Conservation (phyloP, 2,888 invertebrate species). For the Drosophila meridiana region DNA sequence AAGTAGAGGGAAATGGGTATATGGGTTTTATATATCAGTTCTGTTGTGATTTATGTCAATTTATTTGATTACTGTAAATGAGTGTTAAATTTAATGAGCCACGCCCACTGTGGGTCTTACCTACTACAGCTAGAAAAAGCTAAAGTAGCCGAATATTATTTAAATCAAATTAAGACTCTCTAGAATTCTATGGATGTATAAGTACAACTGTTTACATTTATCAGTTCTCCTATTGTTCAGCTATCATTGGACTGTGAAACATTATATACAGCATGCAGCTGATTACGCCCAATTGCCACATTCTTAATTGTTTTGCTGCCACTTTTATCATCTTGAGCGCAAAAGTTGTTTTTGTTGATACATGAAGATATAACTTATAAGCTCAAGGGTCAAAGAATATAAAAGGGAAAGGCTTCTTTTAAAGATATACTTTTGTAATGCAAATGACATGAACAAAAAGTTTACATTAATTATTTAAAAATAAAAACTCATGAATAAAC, state of each 20-base stretch:
- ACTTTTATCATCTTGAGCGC: conserved; percentile 5
- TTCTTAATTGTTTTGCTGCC: background rate
- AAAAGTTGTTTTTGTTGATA: background rate
- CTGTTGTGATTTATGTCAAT: background rate
- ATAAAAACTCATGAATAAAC: background rate
- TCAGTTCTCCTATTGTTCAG: conserved; percentile 2
- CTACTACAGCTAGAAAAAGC: background rate
- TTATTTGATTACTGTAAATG: background rate
- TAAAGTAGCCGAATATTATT: background rate
- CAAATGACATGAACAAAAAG: background rate
- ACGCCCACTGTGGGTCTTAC: no score
- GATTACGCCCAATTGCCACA: background rate
- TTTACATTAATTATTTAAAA: background rate
- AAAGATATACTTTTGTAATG: background rate
- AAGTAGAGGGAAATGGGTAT: background rate
- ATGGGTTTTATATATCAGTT: background rate
- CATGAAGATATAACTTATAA: background rate
- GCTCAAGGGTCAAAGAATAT: conserved; percentile 3
- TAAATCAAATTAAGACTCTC: background rate
- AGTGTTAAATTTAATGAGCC: background rate
- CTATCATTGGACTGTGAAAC: background rate
- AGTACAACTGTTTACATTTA: background rate
- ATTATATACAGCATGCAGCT: background rate
- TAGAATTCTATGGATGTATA: background rate
- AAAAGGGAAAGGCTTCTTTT: background rate